These are phyloP conservation scores for Hippocampus mohnikei DNA, from an alignment of 2,113 vertebrate genomes.

Conservation along the genomic window DNA sequence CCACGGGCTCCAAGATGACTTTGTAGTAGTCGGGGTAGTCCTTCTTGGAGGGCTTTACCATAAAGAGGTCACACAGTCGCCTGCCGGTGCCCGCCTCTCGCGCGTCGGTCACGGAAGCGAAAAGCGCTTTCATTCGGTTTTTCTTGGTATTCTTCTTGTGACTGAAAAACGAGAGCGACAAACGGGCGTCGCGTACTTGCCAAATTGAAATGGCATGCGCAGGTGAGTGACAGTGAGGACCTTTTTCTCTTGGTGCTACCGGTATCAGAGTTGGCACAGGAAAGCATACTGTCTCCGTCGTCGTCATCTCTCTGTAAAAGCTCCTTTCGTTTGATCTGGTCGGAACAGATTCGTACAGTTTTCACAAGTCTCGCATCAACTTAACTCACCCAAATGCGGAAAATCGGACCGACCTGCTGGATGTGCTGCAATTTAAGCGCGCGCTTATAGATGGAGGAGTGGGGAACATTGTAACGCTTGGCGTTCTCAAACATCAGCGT, in stretches of 20 bases:
- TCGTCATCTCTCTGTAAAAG: slow-evolving; percentile 91
- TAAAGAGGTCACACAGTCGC: slow-evolving; percentile 92
- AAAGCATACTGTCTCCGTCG: slow-evolving; percentile 96
- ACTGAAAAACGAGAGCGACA: slow-evolving; percentile 35
- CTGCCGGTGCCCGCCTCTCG: slow-evolving; percentile 84
- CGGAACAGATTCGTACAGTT: not conserved
- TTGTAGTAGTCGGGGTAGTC: slow-evolving; percentile 99
- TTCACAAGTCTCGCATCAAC: not conserved
- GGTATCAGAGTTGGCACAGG: slow-evolving; percentile 90
- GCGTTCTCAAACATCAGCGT: slow-evolving; percentile 98
- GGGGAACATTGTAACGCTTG: slow-evolving; percentile 94
- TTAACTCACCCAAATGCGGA: not conserved
- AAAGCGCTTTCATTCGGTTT: slow-evolving; percentile 91
- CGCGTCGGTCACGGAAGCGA: slow-evolving; percentile 84
- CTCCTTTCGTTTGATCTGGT: slow-evolving; percentile 90
- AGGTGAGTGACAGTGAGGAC: slow-evolving; percentile 57
- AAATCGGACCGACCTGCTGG: slow-evolving; percentile 80
- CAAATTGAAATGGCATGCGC: not conserved
- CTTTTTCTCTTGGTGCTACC: slow-evolving; percentile 95
- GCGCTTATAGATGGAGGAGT: slow-evolving; percentile 95
- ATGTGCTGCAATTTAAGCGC: slow-evolving; percentile 94
- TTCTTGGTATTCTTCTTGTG: slow-evolving; percentile 96
- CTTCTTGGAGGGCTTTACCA: slow-evolving; percentile 98
- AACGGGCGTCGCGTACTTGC: not conserved
- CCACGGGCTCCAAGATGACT: slow-evolving; percentile 97